Evolutionary conservation across 2,888 invertebrate genomes (phyloP).

Genomic region (Eustalomyia histrio): DNA sequence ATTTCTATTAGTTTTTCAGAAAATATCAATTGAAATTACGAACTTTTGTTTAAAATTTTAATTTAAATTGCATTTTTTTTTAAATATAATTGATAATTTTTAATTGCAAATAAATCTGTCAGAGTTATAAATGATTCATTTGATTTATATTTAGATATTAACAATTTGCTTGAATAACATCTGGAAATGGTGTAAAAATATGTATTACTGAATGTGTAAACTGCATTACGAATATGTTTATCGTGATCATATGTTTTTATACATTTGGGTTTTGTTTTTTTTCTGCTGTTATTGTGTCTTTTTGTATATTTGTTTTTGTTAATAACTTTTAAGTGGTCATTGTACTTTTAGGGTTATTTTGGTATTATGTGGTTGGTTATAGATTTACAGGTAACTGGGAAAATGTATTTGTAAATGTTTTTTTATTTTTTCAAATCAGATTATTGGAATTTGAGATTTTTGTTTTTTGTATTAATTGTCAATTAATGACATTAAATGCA

Average conservation of each 20-base stretch:
- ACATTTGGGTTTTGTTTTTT: neutral
- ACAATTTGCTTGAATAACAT: too few species aligned
- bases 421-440: neutral
- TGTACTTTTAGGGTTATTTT: conserved; percentile 33
- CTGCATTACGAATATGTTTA: neutral
- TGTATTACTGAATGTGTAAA: neutral
- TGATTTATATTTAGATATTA: too few species aligned
- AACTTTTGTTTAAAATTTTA: too few species aligned
- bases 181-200: too few species aligned
- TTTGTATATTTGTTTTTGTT: neutral
- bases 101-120: too few species aligned
- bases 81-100: too few species aligned
- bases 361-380: neutral
- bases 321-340: conserved; percentile 44
- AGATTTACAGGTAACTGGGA: conserved; percentile 1
- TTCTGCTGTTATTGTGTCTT: neutral
- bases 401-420: neutral
- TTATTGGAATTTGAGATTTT: neutral
- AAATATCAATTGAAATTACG: too few species aligned
- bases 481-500: neutral
- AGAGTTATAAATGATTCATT: too few species aligned
- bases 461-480: neutral
- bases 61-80: too few species aligned
- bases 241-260: conserved; percentile 6
- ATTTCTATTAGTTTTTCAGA: too few species aligned